Conservation (phyloP, 2,888 invertebrate genomes). For the Hyles lineata region DNA sequence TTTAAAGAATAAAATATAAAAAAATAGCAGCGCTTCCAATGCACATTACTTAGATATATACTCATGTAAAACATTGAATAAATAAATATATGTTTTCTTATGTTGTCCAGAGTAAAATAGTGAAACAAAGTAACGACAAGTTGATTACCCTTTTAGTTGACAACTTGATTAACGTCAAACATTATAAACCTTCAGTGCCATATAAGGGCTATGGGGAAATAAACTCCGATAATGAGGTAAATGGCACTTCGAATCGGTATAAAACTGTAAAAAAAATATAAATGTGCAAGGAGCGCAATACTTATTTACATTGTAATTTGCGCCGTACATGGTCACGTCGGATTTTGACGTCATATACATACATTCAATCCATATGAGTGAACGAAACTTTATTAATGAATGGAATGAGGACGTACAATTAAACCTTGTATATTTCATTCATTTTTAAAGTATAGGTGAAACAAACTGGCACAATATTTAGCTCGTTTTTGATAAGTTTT, state of each 20-base stretch:
- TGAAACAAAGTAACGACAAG: background rate
- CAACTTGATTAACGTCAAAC: background rate
- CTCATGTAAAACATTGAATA: no score
- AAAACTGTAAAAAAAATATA: slow-evolving; percentile 10
- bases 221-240: slow-evolving; percentile 21
- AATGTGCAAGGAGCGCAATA: slow-evolving; percentile 11
- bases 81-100: no score
- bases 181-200: slow-evolving; percentile 9
- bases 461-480: no score
- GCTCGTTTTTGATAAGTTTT: no score
- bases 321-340: slow-evolving; percentile 5
- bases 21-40: no score
- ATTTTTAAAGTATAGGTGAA: background rate
- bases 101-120: background rate
- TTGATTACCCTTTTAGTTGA: background rate
- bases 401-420: background rate
- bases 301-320: slow-evolving; percentile 18
- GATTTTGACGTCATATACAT: slow-evolving; percentile 9
- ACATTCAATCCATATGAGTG: background rate
- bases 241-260: slow-evolving; percentile 11
- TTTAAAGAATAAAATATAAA: no score
- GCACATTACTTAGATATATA: no score
- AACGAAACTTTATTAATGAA: background rate
- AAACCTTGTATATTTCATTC: background rate
- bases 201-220: slow-evolving; percentile 14